These are phyloP conservation scores for Mermis nigrescens DNA, from an alignment of 2,888 invertebrate genomes.

Conservation along the genomic window DNA sequence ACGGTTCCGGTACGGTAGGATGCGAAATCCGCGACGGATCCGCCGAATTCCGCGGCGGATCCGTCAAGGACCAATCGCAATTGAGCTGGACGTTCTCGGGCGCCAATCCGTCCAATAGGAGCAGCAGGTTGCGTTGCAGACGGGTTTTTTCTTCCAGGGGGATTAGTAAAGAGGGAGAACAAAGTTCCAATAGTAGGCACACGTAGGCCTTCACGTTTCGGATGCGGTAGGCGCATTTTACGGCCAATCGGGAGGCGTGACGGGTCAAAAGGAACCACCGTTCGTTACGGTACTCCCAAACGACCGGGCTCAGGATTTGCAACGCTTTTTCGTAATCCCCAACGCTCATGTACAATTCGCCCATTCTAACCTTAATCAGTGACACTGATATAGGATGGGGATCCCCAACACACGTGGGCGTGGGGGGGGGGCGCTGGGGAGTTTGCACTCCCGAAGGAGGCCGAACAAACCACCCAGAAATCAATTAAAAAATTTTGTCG, in stretches of 20 bases:
- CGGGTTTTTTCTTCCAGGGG: background rate
- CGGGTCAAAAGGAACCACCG: conserved; percentile 8
- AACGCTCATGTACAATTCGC: conserved; percentile 7
- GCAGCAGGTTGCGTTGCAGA: conserved; percentile 8
- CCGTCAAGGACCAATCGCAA: background rate
- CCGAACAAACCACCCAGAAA: too few species aligned
- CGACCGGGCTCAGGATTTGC: conserved; percentile 1
- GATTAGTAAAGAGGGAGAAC: background rate
- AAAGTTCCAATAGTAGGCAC: conserved; percentile 8
- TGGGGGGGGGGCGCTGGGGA: too few species aligned
- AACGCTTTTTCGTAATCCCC: conserved; percentile 10
- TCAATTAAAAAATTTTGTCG: too few species aligned
- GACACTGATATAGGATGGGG: too few species aligned
- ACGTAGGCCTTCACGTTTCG: conserved; percentile 12
- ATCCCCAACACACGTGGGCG: too few species aligned
- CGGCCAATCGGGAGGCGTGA: background rate
- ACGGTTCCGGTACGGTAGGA: too few species aligned
- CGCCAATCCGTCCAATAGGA: conserved; percentile 3
- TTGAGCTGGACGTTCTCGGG: too few species aligned
- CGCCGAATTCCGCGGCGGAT: background rate
- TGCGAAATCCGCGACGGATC: too few species aligned
- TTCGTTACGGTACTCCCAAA: conserved; percentile 13
- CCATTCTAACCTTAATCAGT: conserved; percentile 12
- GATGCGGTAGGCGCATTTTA: conserved; percentile 10
- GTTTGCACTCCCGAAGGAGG: too few species aligned